A percentile compares a stretch with the other conserved stretches of the same genome.
phyloP scores from a whole-genome alignment of 2,797 vertebrate species.

The Oreortyx pictus region DNA sequence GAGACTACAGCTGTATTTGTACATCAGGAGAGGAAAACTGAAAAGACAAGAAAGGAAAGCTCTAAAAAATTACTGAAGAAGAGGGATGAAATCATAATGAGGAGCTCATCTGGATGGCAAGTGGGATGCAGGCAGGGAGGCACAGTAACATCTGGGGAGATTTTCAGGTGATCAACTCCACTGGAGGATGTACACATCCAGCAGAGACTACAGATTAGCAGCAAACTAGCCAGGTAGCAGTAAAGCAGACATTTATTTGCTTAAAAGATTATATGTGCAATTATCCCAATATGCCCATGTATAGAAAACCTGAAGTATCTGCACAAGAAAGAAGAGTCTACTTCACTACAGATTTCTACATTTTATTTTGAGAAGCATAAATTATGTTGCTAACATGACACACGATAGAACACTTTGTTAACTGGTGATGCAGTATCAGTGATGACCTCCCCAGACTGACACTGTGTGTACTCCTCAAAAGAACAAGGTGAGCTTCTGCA shows the following conservation, averaged over 20 bases:
- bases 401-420: background rate
- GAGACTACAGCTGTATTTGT: background rate
- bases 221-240: background rate
- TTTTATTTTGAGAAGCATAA: background rate
- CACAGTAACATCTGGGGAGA: background rate
- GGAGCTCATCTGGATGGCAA: background rate
- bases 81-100: accelerated
- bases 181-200: background rate
- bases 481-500: background rate
- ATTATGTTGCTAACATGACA: background rate
- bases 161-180: background rate
- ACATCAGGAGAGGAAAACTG: background rate
- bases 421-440: background rate
- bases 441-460: background rate
- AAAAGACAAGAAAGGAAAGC: background rate
- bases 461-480: background rate
- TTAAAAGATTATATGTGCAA: background rate
- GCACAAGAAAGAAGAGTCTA: background rate
- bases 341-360: background rate
- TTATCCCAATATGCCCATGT: background rate
- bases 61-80: background rate
- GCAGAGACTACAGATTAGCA: background rate
- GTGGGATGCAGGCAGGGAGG: background rate
- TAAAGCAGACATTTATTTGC: background rate
- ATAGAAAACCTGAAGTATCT: background rate